Base-by-base conservation (phyloP, 2,888 invertebrate species). In the Drosophila melanocephala region DNA sequence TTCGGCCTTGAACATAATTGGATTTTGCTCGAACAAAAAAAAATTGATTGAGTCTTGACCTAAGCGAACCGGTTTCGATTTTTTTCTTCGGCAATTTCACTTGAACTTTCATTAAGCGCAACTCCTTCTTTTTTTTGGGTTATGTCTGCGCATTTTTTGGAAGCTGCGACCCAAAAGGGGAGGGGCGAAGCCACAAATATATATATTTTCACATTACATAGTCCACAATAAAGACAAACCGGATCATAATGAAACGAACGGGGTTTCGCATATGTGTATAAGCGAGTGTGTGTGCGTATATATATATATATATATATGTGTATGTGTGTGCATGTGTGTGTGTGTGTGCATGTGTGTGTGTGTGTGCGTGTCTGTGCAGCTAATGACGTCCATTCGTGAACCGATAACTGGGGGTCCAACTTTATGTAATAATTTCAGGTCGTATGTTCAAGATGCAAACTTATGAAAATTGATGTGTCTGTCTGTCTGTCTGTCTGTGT, bases 1-100 rank as follows among this genome's bases (percentile, higher is more conserved):
- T 69, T 56, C 75, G 90, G 90, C 86, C 86, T 89, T 86, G 90
- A 85, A 60, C 86, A 89, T 80, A 89, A 83, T 83, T 79, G 79
- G 56, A 58, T 64, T 67, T 65, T 56, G 37, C 42, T 44, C 53
- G 52, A 69, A 55, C 22, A 5, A 16, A 52, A 52, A 52, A 53
- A 81, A 79, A 80, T 69, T 67, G 68, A 63, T 63, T 58, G 70
- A 71, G 65, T 60, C 71, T 72, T 87, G 76, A 75, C 75, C 73
- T 59, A 78, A 81, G 53, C 70, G 62, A 83, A 87, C 87, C 77
- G 90, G 88, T 70, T 70, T 53, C 30, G 12, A 72, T 76, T 64
- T 69, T 52, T 69, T 16, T 32, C 75, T 81, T 68, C 56, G 68
- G 61, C 68, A 89, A 89, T 86, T 86, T 86, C 88, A 86, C 85